Evolutionary conservation across 2,113 vertebrate species (phyloP), one percentile per base, ranked within the genome.

Genomic region (Crypturellus undulatus): DNA sequence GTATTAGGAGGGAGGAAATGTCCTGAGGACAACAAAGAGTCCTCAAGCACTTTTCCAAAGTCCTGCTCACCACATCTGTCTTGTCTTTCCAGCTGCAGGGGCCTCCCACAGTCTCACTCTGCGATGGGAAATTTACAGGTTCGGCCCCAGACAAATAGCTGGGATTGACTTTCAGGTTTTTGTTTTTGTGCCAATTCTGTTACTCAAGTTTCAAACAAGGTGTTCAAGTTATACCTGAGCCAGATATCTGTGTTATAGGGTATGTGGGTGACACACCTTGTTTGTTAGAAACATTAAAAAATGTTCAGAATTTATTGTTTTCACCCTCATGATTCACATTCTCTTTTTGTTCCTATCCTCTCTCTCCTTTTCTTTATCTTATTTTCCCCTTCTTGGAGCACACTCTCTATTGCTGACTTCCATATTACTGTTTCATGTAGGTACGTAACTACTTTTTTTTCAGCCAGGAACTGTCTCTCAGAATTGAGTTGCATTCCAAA

Each of bases 71-170:
- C 28, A 75, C 38, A 32, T 32, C 11, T 30, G 16, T 72, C 62
- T 87, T 84, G 70, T 89, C 71, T 28, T 79, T 92, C 52, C 77
- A 89, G 71, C 87, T 87, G 63, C 68, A 88, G 64, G 51, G 42
- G 71, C 65, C 77, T 93, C 72, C 51, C 32, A 73, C 51, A 82
- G 63, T 59, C 49, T 92, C 28, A 52, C 8, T 80, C 9, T 45
- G 17, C 38, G 90, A 81, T 88, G 58, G 69, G 62, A 43, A 88
- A 0, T 0, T 64, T 16, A 32, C 72, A 87, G n/a, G n/a, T 40
- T 76, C 82, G 92, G 38, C 36, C 52, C 6, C 86, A 94, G 90
- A 79, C 87, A 93, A 94, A 91, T 90, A 68, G 45, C 83, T 17
- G 2, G 1, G 15, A 56, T 77, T 78, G 83, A 91, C 15, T 3